phyloP scores from a whole-genome alignment of 2,888 invertebrate species.

The Coelopa pilipes region DNA sequence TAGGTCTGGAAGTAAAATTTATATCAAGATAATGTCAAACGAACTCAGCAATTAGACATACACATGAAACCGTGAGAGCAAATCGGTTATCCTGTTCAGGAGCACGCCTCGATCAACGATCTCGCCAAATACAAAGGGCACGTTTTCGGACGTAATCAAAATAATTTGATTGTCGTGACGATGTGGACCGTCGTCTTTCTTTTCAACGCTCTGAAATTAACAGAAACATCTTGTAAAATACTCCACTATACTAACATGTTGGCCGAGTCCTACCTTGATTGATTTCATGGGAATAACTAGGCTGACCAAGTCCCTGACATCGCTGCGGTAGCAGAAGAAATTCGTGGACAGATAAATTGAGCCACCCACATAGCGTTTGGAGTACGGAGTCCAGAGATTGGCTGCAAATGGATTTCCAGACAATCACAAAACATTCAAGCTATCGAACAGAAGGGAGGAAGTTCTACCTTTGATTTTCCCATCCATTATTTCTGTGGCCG shows the following conservation, averaged over 20 bases:
- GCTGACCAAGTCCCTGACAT: constrained; percentile 83
- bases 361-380: constrained; percentile 89
- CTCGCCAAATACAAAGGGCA: constrained; percentile 88
- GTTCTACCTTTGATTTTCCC: constrained; percentile 85
- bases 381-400: constrained; percentile 92
- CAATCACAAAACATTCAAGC: not conserved
- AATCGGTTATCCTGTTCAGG: constrained; percentile 88
- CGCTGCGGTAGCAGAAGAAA: constrained; percentile 95
- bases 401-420: constrained; percentile 46
- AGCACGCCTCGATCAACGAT: constrained; percentile 90
- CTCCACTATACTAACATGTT: too few relatives aligned
- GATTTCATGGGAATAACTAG: constrained; percentile 90
- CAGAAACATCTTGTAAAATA: too few relatives aligned
- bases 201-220: constrained; percentile 60
- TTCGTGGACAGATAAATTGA: constrained; percentile 91
- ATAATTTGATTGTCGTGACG: constrained; percentile 71
- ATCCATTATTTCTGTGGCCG: constrained; percentile 90
- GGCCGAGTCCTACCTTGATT: constrained; percentile 69
- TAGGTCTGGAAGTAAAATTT: constrained; percentile 65
- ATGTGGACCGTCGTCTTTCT: constrained; percentile 65
- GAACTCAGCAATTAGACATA: constrained; percentile 46
- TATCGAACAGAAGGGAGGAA: not conserved
- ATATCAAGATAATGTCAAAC: constrained; percentile 45
- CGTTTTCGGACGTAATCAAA: constrained; percentile 82
- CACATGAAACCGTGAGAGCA: constrained; percentile 76